Evolutionary conservation across 2,888 invertebrate species (phyloP), one percentile per base, ranked within the genome.

Genomic region (Tenthredo scrophulariae): DNA sequence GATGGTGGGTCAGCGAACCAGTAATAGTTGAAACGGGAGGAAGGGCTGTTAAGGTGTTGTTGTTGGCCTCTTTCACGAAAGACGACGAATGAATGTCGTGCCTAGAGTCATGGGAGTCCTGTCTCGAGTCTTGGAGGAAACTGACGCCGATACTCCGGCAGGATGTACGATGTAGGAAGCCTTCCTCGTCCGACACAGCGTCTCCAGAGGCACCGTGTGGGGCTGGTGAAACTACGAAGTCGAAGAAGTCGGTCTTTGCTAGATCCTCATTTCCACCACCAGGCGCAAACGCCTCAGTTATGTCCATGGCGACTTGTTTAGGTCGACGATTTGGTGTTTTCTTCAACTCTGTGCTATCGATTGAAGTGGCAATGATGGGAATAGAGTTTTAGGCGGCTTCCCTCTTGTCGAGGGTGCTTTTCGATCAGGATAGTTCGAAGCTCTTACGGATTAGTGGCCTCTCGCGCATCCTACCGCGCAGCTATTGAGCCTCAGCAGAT

Each of bases 241-340:
- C 97, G 94, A 97, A 97, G 95, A 97, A 97, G 94, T 97, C 97
- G 89, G 97, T 97, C 94, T 97, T 97, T 90, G 97, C 96, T 94
- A 97, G 95, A 94, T 97, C 97, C 94, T 97, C 91, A 67, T 89
- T 89, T 80, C 89, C 89, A 43, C 90, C 89, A 46, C 90, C 97
- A 93, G 96, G 95, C 89, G 96, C 95, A 93, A 96, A 96, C 90
- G 96, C 95, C 95, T 97, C 97, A 94, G 97, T 97, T 94, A 97
- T 96, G 95, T 97, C 97, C 97, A 97, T 97, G 86, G 62, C 65
- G 80, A 74, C 72, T 74, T 7, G 43, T 43, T 22, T 37, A 43
- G 43, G 72, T 74, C 43, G 40, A 40, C 9, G n/a, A n/a, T 40
- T 43, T 0, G 4, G 37, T 70, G 0, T 70, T 37, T 33, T 43